Conservation (phyloP, 2,888 invertebrate genomes). For the Eledona agricola region DNA sequence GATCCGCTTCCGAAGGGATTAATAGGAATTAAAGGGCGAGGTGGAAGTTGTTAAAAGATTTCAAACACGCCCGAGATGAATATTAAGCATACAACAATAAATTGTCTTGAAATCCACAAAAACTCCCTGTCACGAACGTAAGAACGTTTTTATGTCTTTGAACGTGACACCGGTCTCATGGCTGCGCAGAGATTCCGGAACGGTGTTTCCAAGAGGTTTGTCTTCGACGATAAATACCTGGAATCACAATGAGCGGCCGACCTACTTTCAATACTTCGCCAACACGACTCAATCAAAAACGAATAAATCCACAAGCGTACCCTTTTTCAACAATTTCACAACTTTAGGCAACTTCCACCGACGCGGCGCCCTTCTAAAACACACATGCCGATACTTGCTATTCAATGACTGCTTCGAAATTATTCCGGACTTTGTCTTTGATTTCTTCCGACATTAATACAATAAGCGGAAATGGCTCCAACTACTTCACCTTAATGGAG, state of each 20-base stretch:
- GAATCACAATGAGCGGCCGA: slow-evolving; percentile 17
- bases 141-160: slow-evolving; percentile 35
- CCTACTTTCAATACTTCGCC: neutral
- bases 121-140: slow-evolving; percentile 32
- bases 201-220: slow-evolving; percentile 31
- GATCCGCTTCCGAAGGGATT: slow-evolving; percentile 12
- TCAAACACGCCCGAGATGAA: slow-evolving; percentile 24
- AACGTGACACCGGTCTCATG: slow-evolving; percentile 31
- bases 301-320: slow-evolving; percentile 11
- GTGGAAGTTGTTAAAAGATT: slow-evolving; percentile 10
- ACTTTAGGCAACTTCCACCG: slow-evolving; percentile 4
- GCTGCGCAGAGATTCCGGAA: slow-evolving; percentile 28
- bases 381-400: too few species aligned
- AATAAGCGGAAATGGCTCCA: too few species aligned
- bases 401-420: too few species aligned
- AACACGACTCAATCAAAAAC: slow-evolving; percentile 12
- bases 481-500: too few species aligned
- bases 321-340: slow-evolving; percentile 14
- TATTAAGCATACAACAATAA: slow-evolving; percentile 34
- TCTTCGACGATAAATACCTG: slow-evolving; percentile 28
- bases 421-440: too few species aligned
- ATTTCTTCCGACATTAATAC: too few species aligned
- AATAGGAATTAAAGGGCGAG: slow-evolving; percentile 9
- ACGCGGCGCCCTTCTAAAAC: too few species aligned
- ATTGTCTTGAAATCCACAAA: slow-evolving; percentile 34